These are phyloP conservation scores for Eulemur rufifrons DNA, from an alignment of 2,113 vertebrate species.

Conservation along the genomic window DNA sequence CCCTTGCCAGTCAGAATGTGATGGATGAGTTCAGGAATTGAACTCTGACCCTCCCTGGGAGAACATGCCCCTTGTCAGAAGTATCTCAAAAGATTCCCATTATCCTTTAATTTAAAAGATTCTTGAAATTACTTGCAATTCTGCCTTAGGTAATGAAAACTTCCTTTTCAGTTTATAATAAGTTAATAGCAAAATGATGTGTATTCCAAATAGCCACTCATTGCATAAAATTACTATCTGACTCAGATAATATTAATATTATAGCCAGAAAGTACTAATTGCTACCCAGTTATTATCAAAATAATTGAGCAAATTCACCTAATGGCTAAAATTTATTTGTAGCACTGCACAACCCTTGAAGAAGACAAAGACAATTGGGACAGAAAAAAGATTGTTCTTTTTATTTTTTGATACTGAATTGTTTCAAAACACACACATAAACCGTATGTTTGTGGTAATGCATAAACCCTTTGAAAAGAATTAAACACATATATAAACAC, in stretches of 20 bases:
- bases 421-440: neutral
- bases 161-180: slow-evolving; percentile 33
- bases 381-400: neutral
- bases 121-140: slow-evolving; percentile 54
- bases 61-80: slow-evolving; percentile 48
- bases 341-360: neutral
- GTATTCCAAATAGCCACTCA: neutral
- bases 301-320: slow-evolving; percentile 15
- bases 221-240: neutral
- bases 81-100: slow-evolving; percentile 46
- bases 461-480: neutral
- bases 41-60: slow-evolving; percentile 62
- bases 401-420: neutral
- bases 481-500: neutral
- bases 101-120: slow-evolving; percentile 53
- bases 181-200: slow-evolving; percentile 38
- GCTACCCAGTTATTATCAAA: neutral
- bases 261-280: slow-evolving; percentile 23
- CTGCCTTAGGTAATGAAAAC: slow-evolving; percentile 50
- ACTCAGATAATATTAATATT: slow-evolving; percentile 28
- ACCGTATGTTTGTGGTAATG: neutral
- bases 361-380: neutral
- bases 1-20: slow-evolving; percentile 42
- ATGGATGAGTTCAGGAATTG: slow-evolving; percentile 72
- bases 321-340: slow-evolving; percentile 18